These are phyloP conservation scores for Eublepharis macularius DNA, from an alignment of 2,113 vertebrate species.

Conservation along the genomic window DNA sequence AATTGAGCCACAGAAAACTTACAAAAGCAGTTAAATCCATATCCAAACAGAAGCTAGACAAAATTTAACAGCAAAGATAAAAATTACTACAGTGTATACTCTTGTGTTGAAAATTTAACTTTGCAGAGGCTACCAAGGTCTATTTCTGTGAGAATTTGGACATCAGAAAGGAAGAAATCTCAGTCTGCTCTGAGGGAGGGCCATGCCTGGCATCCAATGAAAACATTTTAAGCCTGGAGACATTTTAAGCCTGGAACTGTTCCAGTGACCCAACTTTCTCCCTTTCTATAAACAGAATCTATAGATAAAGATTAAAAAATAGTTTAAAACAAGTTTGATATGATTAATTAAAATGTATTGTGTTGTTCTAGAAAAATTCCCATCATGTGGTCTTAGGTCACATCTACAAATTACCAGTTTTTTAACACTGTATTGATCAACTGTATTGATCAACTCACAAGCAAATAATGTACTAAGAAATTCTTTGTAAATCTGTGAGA, in stretches of 20 bases:
- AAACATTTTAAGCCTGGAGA: no score
- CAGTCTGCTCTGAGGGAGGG: constrained; percentile 12
- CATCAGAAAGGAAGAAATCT: constrained; percentile 30
- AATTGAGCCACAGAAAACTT: constrained; percentile 67
- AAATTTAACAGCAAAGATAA: constrained; percentile 56
- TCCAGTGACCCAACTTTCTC: not conserved
- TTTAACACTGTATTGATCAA: no score
- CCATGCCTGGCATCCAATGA: constrained; percentile 32
- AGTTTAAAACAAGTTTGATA: no score
- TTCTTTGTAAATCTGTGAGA: no score
- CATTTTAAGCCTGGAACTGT: not conserved
- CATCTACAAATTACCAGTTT: no score
- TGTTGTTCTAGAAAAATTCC: no score
- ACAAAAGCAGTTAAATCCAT: constrained; percentile 67
- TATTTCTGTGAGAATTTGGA: constrained; percentile 29
- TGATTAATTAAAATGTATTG: no score
- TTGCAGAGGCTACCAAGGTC: constrained; percentile 41
- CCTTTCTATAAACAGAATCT: no score
- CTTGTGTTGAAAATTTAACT: constrained; percentile 35
- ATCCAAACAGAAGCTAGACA: constrained; percentile 59
- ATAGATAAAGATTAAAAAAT: no score
- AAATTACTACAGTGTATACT: constrained; percentile 33
- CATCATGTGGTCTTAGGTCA: no score
- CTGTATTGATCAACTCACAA: no score
- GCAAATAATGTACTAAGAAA: no score